phyloP scores from a whole-genome alignment of 92 coral and sea anemone species.

The Porites cylindrica region DNA sequence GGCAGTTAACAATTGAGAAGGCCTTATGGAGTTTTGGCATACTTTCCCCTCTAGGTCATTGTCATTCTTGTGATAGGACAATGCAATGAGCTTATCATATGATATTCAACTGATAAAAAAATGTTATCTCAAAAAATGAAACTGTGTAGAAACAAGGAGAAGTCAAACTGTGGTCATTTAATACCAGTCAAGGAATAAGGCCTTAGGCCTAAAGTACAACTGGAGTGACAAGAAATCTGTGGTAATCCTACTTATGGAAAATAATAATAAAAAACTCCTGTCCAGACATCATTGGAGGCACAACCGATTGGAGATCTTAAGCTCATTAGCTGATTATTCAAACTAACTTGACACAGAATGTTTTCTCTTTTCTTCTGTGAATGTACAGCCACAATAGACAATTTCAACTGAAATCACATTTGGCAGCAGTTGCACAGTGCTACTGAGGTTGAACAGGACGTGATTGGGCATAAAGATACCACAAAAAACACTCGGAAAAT shows the following conservation, averaged over 20 bases:
- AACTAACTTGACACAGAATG: constrained; percentile 17
- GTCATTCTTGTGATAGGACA: neutral
- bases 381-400: neutral
- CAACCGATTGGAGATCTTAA: constrained; percentile 4
- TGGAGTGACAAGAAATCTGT: neutral
- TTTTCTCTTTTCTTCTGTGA: neutral
- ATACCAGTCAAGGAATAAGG: neutral
- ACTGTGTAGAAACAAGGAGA: constrained; percentile 1
- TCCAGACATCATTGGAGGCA: constrained; percentile 30
- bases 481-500: constrained; percentile 27
- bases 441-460: neutral
- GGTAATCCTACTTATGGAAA: neutral
- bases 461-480: neutral
- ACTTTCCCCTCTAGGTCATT: neutral
- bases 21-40: constrained; percentile 1
- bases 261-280: constrained; percentile 12
- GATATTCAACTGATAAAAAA: constrained; percentile 15
- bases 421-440: neutral
- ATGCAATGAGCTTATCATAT: constrained; percentile 18
- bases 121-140: constrained; percentile 12
- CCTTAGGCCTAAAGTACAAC: neutral
- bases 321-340: constrained; percentile 27
- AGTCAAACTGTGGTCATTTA: neutral
- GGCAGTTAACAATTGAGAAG: neutral
- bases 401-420: neutral